Conservation (phyloP, 2,113 vertebrate species). For the Tonatia bakeri region DNA sequence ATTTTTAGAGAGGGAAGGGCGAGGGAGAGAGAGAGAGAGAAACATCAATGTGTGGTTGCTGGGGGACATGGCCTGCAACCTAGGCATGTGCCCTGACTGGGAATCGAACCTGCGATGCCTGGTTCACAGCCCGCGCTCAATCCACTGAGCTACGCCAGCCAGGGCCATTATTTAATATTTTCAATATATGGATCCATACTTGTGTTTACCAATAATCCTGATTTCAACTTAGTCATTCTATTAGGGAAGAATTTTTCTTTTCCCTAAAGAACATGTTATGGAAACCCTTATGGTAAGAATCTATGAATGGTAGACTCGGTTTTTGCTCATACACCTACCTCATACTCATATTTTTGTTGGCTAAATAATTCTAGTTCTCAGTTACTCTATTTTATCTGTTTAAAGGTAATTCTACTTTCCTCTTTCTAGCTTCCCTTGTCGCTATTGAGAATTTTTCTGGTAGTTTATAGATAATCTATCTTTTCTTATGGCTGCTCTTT, state of each 20-base stretch:
- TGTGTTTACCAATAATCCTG: neutral
- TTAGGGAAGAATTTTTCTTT: neutral
- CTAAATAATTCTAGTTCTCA: neutral
- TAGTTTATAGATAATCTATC: neutral
- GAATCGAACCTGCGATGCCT: no score
- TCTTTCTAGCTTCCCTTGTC: conserved; percentile 22
- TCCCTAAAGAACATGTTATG: neutral
- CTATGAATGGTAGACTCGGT: neutral
- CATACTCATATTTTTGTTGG: conserved; percentile 25
- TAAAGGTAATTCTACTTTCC: neutral
- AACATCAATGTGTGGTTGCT: no score
- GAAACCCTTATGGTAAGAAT: neutral
- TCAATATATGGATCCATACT: neutral
- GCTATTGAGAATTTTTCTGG: neutral
- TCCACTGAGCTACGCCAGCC: no score
- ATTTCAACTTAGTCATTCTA: neutral
- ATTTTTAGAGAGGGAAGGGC: no score
- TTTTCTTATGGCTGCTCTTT: neutral
- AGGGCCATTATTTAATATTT: neutral
- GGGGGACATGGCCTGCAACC: no score
- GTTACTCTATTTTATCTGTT: neutral
- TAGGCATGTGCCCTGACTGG: no score
- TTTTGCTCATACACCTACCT: conserved; percentile 30
- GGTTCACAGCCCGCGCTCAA: no score
- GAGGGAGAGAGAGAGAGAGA: no score